Percentiles rank a stretch among this genome's conserved stretches.
phyloP scores from a whole-genome alignment of 2,113 vertebrate species.

The Litocranius walleri region DNA sequence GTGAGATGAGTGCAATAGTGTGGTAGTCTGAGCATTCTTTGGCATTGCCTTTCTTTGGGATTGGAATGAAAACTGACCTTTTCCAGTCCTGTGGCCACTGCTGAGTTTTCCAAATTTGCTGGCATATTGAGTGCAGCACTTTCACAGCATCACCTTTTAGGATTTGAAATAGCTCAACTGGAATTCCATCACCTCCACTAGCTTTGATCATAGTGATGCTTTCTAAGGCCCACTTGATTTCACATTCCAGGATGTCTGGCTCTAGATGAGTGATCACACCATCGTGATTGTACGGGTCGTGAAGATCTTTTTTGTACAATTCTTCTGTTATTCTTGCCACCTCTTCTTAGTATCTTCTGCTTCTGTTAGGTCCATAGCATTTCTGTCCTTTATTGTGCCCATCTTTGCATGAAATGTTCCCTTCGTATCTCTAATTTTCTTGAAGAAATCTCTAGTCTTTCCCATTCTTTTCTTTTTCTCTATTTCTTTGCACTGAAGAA shows the following conservation, averaged over 20 bases:
- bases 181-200: not conserved
- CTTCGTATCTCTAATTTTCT: not conserved
- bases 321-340: not conserved
- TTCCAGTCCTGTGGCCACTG: not conserved
- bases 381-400: not conserved
- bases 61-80: not conserved
- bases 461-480: not conserved
- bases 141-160: not conserved
- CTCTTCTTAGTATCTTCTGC: not conserved
- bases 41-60: not conserved
- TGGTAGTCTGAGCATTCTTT: not conserved
- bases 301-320: fast-evolving
- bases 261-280: not conserved
- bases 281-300: fast-evolving
- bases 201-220: not conserved
- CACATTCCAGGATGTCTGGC: not conserved
- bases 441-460: not conserved
- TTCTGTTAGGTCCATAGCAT: not conserved
- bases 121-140: not conserved
- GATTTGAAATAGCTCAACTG: not conserved
- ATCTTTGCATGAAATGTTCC: not conserved
- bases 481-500: not conserved
- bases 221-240: not conserved
- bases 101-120: not conserved
- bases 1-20: not conserved